These are phyloP conservation scores for Sebastes hubbsi DNA, from an alignment of 2,797 vertebrate genomes.

Conservation along the genomic window DNA sequence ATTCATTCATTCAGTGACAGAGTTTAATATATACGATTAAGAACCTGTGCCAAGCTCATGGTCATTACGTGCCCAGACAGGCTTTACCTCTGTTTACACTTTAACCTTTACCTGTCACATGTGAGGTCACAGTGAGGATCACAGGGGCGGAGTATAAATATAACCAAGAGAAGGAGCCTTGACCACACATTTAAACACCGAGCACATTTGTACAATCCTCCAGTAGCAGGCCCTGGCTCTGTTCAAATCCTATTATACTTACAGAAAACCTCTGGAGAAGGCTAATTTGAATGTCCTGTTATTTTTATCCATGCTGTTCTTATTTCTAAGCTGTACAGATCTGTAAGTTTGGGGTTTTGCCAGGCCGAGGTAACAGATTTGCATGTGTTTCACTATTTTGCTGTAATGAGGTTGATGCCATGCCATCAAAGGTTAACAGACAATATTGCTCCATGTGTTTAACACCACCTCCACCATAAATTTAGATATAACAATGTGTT, in stretches of 20 bases:
- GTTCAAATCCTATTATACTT: conserved; percentile 27
- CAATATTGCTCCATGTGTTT: neutral
- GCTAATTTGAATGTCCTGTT: neutral
- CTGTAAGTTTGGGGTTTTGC: neutral
- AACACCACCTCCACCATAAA: neutral
- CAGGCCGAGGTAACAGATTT: neutral
- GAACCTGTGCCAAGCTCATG: conserved; percentile 3
- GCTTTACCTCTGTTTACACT: conserved; percentile 11
- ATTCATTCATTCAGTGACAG: neutral
- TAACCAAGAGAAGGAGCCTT: conserved; percentile 16
- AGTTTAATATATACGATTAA: neutral
- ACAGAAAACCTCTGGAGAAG: conserved; percentile 18
- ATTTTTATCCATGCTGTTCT: neutral
- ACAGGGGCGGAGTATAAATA: conserved; percentile 27
- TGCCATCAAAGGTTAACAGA: neutral
- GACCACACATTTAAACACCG: conserved; percentile 2
- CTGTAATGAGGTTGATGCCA: neutral
- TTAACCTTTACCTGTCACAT: conserved; percentile 29
- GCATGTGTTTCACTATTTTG: neutral
- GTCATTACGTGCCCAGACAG: conserved; percentile 27
- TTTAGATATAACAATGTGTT: neutral
- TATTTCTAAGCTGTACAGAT: neutral
- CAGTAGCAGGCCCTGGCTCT: conserved; percentile 1
- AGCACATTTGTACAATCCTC: conserved; percentile 32
- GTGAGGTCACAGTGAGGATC: conserved; percentile 17